A percentile compares a stretch with the other conserved stretches of the same genome.
Evolutionary conservation across 2,888 invertebrate species (phyloP).

Genomic region (Cerceris rybyensis): DNA sequence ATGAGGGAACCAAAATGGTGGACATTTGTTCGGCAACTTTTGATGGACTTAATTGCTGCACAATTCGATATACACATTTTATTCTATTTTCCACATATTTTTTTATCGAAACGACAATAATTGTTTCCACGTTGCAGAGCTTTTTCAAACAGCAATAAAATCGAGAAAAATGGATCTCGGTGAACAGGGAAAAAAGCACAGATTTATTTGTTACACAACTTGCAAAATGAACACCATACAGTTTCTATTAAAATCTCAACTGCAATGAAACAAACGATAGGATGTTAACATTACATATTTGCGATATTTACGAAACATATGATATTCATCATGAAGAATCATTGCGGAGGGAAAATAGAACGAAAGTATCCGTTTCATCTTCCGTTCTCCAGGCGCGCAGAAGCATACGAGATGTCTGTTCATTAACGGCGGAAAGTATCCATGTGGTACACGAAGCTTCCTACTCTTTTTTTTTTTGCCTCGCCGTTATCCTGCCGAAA

Average conservation of each 20-base stretch:
- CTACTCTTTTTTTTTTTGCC: conserved; percentile 28
- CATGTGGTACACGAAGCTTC: not conserved
- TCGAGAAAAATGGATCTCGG: too few relatives aligned
- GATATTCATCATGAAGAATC: not conserved
- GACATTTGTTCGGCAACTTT: too few relatives aligned
- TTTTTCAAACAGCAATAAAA: too few relatives aligned
- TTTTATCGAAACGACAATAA: too few relatives aligned
- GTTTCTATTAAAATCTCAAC: not conserved
- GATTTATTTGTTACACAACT: not conserved
- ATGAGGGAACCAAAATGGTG: too few relatives aligned
- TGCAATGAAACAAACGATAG: too few relatives aligned
- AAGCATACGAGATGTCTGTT: conserved; percentile 3
- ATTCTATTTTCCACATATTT: too few relatives aligned
- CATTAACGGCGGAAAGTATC: conserved; percentile 28
- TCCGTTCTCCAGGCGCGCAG: not conserved
- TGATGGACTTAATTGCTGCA: too few relatives aligned
- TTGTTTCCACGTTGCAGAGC: too few relatives aligned
- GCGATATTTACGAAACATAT: not conserved
- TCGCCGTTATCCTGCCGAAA: conserved; percentile 3
- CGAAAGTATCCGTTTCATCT: not conserved
- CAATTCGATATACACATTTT: too few relatives aligned
- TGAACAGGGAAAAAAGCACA: too few relatives aligned
- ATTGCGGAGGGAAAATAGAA: not conserved
- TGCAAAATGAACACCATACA: not conserved
- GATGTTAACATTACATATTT: too few relatives aligned